Conservation (phyloP, 2,797 vertebrate genomes). For the Acanthurus lineatus region DNA sequence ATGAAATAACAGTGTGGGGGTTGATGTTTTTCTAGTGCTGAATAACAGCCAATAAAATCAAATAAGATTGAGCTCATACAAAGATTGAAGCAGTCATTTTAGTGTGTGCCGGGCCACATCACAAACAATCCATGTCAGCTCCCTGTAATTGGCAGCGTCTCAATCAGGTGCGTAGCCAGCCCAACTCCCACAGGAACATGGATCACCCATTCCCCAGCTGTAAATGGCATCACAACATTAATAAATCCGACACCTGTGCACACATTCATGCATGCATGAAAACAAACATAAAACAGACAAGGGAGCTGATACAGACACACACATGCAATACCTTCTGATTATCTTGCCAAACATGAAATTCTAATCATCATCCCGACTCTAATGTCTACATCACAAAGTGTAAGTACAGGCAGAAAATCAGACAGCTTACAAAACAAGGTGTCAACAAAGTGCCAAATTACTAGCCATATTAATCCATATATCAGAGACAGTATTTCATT, state of each 20-base stretch:
- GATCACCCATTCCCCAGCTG: conserved; percentile 50
- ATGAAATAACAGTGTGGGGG: not conserved
- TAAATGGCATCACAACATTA: conserved; percentile 38
- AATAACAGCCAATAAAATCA: conserved; percentile 28
- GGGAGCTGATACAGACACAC: conserved; percentile 16
- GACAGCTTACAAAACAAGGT: conserved; percentile 31
- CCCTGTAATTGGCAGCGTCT: conserved; percentile 63
- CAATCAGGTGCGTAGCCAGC: conserved; percentile 52
- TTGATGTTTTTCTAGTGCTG: not conserved
- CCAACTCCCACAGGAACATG: conserved; percentile 43
- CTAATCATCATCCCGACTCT: conserved; percentile 12
- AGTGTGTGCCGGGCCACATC: conserved; percentile 50
- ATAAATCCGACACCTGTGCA: conserved; percentile 51
- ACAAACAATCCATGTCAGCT: conserved; percentile 49
- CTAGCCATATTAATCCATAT: conserved; percentile 11
- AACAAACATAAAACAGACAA: conserved; percentile 42
- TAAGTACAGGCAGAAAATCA: conserved; percentile 27
- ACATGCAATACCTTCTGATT: conserved; percentile 14
- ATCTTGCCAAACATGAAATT: conserved; percentile 40
- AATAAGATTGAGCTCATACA: conserved; percentile 25
- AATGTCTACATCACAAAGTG: conserved; percentile 34
- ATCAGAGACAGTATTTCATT: conserved; percentile 27
- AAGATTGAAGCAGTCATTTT: conserved; percentile 24
- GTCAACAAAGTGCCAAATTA: conserved; percentile 1
- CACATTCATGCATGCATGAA: conserved; percentile 35